Conservation (phyloP, 2,797 vertebrate genomes). For the Macropodus opercularis region DNA sequence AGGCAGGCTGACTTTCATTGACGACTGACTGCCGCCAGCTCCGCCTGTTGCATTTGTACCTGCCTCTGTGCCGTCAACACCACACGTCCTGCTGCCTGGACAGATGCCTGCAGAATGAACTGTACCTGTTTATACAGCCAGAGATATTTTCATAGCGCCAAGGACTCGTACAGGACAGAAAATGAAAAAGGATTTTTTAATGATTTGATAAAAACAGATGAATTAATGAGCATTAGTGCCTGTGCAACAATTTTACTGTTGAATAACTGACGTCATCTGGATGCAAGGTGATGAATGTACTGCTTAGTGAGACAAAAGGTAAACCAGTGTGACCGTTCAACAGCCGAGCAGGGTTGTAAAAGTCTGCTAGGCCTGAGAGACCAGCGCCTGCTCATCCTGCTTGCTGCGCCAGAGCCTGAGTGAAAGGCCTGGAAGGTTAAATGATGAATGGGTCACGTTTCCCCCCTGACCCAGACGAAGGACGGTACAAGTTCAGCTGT, state of each 20-base stretch:
- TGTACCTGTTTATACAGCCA: slow-evolving; percentile 47
- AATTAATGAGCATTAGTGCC: slow-evolving; percentile 7
- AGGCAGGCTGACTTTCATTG: slow-evolving; percentile 90
- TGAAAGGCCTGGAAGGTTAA: background rate
- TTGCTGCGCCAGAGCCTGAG: background rate
- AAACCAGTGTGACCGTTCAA: background rate
- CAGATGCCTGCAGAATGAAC: slow-evolving; percentile 35
- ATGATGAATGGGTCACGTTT: background rate
- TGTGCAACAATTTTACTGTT: background rate
- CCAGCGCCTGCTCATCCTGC: background rate
- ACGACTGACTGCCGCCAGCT: slow-evolving; percentile 82
- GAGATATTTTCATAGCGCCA: slow-evolving; percentile 69
- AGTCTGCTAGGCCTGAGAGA: slow-evolving; percentile 11
- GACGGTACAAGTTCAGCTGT: background rate
- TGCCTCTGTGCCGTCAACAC: slow-evolving; percentile 48
- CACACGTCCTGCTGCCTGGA: slow-evolving; percentile 23
- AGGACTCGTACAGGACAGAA: background rate
- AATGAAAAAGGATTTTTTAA: slow-evolving; percentile 25
- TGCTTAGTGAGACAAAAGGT: no score
- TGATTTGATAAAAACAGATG: slow-evolving; percentile 4
- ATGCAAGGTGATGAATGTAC: background rate
- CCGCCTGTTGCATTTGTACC: slow-evolving; percentile 4
- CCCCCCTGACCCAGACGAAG: no score
- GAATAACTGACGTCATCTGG: background rate
- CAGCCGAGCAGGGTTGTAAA: background rate